Conservation (phyloP, 2,797 vertebrate genomes). For the Acrossocheilus fasciatus region DNA sequence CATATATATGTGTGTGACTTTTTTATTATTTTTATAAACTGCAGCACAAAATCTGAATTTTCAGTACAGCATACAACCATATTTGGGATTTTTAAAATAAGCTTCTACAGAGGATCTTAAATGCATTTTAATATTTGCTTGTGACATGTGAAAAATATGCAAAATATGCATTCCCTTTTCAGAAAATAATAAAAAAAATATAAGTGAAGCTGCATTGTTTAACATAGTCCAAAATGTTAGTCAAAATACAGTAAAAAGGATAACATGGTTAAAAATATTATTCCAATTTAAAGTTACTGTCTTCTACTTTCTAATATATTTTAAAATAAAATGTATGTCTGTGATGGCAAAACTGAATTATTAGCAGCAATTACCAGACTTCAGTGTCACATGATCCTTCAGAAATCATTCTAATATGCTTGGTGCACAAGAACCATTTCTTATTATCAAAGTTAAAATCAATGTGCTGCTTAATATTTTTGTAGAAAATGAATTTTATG, state of each 20-base stretch:
- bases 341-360: neutral
- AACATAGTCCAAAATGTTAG: neutral
- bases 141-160: conserved; percentile 1
- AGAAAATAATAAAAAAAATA: neutral
- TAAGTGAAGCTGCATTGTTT: neutral
- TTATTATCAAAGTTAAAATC: neutral
- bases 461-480: neutral
- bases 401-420: neutral
- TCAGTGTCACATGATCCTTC: neutral
- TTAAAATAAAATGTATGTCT: neutral
- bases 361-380: neutral
- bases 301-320: neutral
- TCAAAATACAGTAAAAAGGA: neutral
- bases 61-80: neutral
- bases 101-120: neutral
- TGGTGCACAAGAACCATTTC: neutral
- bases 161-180: neutral
- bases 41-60: neutral
- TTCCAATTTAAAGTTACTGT: neutral
- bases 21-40: too few relatives aligned
- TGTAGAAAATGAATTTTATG: neutral
- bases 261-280: neutral
- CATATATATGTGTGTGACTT: neutral
- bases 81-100: neutral
- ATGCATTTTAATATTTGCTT: neutral